Evolutionary conservation across 1,140 invertebrate genomes (phyloP), one percentile per base, ranked within the genome.

Genomic region (Agrypnia vestita): DNA sequence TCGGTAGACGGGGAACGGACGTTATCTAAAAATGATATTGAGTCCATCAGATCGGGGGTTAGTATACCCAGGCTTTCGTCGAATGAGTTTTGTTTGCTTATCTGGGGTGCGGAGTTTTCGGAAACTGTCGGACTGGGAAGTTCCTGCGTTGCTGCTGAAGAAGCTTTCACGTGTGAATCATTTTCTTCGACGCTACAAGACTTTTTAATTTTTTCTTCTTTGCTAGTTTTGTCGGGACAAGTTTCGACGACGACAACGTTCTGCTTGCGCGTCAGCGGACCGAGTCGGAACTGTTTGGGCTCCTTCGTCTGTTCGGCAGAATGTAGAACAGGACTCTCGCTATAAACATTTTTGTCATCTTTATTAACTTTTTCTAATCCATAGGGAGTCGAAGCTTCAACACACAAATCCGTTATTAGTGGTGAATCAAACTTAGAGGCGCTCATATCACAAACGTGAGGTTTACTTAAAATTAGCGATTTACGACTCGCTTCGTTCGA

Each of bases 11-110:
- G 91, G 62, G 91, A 92, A 88, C 89, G 91, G 85, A 88, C 89
- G 87, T 88, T 91, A 88, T 87, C 87, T 82, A 90, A 90, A 79
- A 91, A 90, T 43, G 91, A 92, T 84, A 93, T 92, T 85, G 94
- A 94, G 74, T 93, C 92, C 95, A 97, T 96, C 86, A 96, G 95
- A 89, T 96, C 95, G 0, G 95, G 95, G 7, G 95, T 96, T 15
- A 97, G 88, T 81, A 97, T 96, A 9, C 95, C 95, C 78, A 96
- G 88, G 84, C 94, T 95, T 83, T 96, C 95, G 86, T 96, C 95
- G 79, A 95, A 92, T 12, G 94, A 95, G 84, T 94, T 93, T 84
- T 96, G 93, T 85, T 94, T 93, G 84, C 92, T 93, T 13, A 93
- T 87, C 80, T 88, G 86, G 67, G 84, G 88, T 21, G 88, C 77